Evolutionary conservation across 2,113 vertebrate genomes (phyloP).

Genomic region (Ageneiosus marmoratus): DNA sequence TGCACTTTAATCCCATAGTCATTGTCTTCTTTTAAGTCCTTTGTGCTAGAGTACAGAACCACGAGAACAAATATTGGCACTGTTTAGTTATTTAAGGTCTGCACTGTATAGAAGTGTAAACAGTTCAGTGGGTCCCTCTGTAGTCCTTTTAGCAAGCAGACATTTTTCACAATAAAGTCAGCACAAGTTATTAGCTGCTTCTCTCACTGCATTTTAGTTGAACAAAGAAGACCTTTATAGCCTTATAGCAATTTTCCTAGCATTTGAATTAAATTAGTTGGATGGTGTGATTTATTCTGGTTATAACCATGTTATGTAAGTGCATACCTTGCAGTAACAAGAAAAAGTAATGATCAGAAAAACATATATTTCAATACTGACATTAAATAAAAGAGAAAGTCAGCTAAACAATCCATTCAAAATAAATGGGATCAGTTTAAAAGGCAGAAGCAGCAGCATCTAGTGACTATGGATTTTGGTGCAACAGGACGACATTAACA

Average conservation of each 20-base stretch:
- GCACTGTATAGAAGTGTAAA: conserved; percentile 2
- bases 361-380: background rate
- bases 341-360: background rate
- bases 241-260: background rate
- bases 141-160: conserved; percentile 15
- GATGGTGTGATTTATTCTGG: conserved; percentile 1
- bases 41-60: background rate
- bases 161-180: conserved; percentile 5
- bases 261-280: background rate
- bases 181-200: background rate
- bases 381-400: background rate
- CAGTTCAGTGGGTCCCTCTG: background rate
- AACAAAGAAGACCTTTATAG: background rate
- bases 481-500: background rate
- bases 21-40: background rate
- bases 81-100: conserved; percentile 26
- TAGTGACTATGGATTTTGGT: background rate
- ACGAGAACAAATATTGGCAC: conserved; percentile 2
- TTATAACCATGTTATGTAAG: background rate
- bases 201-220: background rate
- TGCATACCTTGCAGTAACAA: background rate
- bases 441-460: background rate
- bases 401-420: background rate
- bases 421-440: background rate
- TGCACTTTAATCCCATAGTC: background rate